A percentile compares a stretch with the other conserved stretches of the same genome.
phyloP scores from a whole-genome alignment of 2,797 vertebrate species.

The Acridotheres tristis region DNA sequence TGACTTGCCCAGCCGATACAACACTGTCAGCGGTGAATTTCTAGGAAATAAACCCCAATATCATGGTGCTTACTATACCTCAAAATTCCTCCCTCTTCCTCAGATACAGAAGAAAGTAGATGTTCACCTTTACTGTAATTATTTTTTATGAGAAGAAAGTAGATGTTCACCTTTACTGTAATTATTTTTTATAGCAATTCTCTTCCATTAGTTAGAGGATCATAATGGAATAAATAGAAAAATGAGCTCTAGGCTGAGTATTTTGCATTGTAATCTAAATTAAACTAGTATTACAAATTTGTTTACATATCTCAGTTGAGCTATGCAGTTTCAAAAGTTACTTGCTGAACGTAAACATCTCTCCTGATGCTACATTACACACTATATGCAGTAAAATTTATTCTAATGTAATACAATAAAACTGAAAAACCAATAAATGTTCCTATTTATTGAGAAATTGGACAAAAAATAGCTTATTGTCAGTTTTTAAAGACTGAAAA shows the following conservation, averaged over 20 bases:
- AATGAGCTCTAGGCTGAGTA: constrained; percentile 46
- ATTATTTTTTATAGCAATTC: constrained; percentile 39
- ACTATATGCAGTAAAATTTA: constrained; percentile 37
- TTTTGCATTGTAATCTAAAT: constrained; percentile 60
- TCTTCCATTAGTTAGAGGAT: constrained; percentile 41
- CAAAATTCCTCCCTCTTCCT: background rate
- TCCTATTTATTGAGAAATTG: constrained; percentile 68
- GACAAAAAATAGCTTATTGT: constrained; percentile 72
- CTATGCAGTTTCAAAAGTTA: constrained; percentile 50
- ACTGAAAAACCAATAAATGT: constrained; percentile 69
- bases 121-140: constrained; percentile 35
- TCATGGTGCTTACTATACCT: background rate
- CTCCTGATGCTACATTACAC: constrained; percentile 23
- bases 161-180: constrained; percentile 37
- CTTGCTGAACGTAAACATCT: constrained; percentile 33
- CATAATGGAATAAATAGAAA: constrained; percentile 48
- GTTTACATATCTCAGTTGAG: constrained; percentile 51
- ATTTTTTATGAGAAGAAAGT: constrained; percentile 31
- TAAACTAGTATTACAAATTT: constrained; percentile 66
- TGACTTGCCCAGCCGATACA: background rate
- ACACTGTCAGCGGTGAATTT: background rate
- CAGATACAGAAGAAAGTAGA: background rate
- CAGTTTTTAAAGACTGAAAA: constrained; percentile 76
- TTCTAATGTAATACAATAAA: constrained; percentile 60
- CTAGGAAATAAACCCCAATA: background rate